These are phyloP conservation scores for Dione vanillae DNA, from an alignment of 2,888 invertebrate genomes.

Conservation along the genomic window DNA sequence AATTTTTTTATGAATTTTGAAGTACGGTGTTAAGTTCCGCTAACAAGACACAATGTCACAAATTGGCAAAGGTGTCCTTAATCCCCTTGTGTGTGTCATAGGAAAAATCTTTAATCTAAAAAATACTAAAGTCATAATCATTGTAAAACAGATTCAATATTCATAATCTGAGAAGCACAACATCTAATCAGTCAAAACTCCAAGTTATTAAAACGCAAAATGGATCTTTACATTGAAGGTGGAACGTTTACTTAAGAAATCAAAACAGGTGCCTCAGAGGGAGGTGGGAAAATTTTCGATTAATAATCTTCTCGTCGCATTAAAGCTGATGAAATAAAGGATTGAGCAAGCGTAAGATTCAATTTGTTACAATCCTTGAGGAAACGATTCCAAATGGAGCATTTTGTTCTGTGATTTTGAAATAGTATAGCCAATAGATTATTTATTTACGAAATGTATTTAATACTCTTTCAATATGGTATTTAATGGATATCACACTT, in stretches of 20 bases:
- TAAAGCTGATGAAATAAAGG: conserved; percentile 77
- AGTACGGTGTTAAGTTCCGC: too few species aligned
- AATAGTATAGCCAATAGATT: conserved; percentile 57
- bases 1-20: neutral
- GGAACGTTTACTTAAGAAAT: conserved; percentile 58
- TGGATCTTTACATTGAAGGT: conserved; percentile 44
- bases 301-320: conserved; percentile 76
- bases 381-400: conserved; percentile 77
- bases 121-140: conserved; percentile 17
- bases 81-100: too few species aligned
- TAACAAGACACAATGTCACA: too few species aligned
- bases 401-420: conserved; percentile 64
- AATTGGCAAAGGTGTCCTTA: too few species aligned
- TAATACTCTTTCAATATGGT: too few species aligned
- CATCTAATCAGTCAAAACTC: conserved; percentile 43
- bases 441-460: neutral
- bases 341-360: conserved; percentile 77
- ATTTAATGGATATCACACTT: neutral
- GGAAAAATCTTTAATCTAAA: too few species aligned
- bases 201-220: conserved; percentile 47
- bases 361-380: conserved; percentile 78
- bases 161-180: conserved; percentile 25
- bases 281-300: conserved; percentile 62
- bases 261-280: conserved; percentile 52
- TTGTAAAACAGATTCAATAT: conserved; percentile 31